These are phyloP conservation scores for Crepidodera aurea DNA, from an alignment of 2,888 invertebrate genomes.

Conservation along the genomic window DNA sequence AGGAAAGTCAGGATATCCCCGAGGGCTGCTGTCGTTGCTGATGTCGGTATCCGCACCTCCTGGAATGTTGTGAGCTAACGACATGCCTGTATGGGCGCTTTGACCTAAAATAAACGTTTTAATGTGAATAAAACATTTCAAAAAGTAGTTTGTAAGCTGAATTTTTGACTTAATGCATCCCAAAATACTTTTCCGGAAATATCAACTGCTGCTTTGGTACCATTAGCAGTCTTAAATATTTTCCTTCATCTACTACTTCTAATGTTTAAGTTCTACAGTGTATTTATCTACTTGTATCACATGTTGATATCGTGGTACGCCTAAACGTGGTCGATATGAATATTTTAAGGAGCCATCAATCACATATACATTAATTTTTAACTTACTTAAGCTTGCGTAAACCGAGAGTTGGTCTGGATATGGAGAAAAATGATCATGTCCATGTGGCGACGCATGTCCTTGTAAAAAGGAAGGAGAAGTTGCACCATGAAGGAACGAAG, in stretches of 20 bases:
- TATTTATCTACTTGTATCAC: too few species aligned
- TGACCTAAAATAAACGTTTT: constrained; percentile 52
- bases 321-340: too few species aligned
- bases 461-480: constrained; percentile 83
- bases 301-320: too few species aligned
- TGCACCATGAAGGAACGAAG: constrained; percentile 71
- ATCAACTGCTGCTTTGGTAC: too few species aligned
- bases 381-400: constrained; percentile 81
- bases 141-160: neutral
- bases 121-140: neutral
- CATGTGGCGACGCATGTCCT: constrained; percentile 78
- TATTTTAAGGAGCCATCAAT: too few species aligned
- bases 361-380: neutral
- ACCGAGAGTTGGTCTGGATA: constrained; percentile 82
- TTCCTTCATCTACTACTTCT: too few species aligned
- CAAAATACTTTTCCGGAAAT: too few species aligned
- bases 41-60: constrained; percentile 80
- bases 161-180: too few species aligned
- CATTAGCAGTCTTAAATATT: too few species aligned
- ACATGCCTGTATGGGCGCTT: constrained; percentile 61
- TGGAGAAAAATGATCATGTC: constrained; percentile 79
- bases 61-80: constrained; percentile 65
- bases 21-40: constrained; percentile 80
- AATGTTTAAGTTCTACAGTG: too few species aligned
- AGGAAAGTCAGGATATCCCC: constrained; percentile 91